Evolutionary conservation across 1,140 invertebrate genomes (phyloP).

Genomic region (Drosophila elegans): DNA sequence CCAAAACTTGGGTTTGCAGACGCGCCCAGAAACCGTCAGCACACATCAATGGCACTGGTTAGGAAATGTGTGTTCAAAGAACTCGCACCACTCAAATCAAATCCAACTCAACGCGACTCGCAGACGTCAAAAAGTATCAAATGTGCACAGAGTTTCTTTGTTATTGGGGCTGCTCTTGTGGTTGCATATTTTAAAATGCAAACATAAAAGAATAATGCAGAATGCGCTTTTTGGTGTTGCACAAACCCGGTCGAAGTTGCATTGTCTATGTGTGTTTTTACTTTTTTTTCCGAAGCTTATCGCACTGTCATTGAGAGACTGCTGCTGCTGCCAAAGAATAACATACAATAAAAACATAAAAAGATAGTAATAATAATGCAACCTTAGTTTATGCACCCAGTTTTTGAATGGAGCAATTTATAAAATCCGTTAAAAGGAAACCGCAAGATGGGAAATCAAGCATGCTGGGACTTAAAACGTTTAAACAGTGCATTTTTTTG

Average conservation of each 20-base stretch:
- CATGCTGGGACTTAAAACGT: too few species aligned
- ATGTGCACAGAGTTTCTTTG: conserved; percentile 29
- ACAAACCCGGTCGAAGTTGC: conserved; percentile 49
- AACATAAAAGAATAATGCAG: conserved; percentile 51
- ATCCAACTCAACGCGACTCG: conserved; percentile 34
- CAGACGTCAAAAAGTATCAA: conserved; percentile 41
- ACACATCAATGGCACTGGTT: conserved; percentile 56
- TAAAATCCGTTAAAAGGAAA: not conserved
- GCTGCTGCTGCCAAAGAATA: conserved; percentile 47
- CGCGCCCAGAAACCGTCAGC: conserved; percentile 71
- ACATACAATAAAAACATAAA: conserved; percentile 39
- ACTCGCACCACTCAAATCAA: conserved; percentile 27
- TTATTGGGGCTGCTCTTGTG: conserved; percentile 30
- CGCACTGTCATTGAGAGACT: conserved; percentile 39
- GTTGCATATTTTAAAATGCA: conserved; percentile 47
- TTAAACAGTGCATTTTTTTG: too few species aligned
- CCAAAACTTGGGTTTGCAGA: conserved; percentile 38
- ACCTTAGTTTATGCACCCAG: conserved; percentile 50
- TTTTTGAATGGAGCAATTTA: conserved; percentile 47
- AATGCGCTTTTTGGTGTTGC: conserved; percentile 62
- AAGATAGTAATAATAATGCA: conserved; percentile 42
- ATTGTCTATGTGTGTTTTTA: conserved; percentile 41
- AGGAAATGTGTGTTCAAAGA: conserved; percentile 45
- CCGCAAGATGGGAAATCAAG: not conserved
- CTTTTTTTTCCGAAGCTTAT: conserved; percentile 51